Base-by-base conservation (phyloP, 2,797 vertebrate species). In the Lacerta bilineata region DNA sequence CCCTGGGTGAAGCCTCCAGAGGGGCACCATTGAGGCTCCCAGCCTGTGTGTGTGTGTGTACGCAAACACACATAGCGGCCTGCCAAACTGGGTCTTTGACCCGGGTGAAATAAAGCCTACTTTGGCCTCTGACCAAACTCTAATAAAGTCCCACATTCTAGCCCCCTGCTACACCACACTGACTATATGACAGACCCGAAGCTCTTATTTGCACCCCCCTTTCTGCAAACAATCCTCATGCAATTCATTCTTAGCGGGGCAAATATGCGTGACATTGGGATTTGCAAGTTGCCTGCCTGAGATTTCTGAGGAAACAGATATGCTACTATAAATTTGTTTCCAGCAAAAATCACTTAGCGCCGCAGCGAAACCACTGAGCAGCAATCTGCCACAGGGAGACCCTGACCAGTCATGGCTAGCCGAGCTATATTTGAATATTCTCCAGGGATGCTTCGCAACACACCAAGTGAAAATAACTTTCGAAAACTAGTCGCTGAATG, bases 221-320 rank as follows among this genome's bases (percentile, higher is more conserved):
- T 76, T 89, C 41, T 55, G 80, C 71, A 83, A 81, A 72, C 36
- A 64, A 50, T 66, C 50, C 50, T 55, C 33, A 69, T 55, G n/a
- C 77, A 66, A 39, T 80, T 80, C 11, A 80, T 33, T 87, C 64
- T 87, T 74, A 77, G 23, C 66, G 13, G 71, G 27, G 33, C 61
- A 69, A 87, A 71, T 72, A 59, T 59, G 77, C 46, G 23, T 71
- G 87, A 50, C 61, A 76, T 66, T 88, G 75, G 74, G 27, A 59
- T 77, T 83, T 83, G n/a, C 81, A 78, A 50, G 61, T 77, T 76
- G 61, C 71, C 29, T 83, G 61, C 87, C 64, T 69, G 74, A 59
- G 46, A 29, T 69, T 77, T 84, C 27, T 39, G 33, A 77, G 64
- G 81, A 88, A 69, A 64, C 20, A 61, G 59, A 69, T 74, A 36